A percentile compares a stretch with the other conserved stretches of the same genome.
phyloP scores from a whole-genome alignment of 2,888 invertebrate species.

The Carcina quercana region DNA sequence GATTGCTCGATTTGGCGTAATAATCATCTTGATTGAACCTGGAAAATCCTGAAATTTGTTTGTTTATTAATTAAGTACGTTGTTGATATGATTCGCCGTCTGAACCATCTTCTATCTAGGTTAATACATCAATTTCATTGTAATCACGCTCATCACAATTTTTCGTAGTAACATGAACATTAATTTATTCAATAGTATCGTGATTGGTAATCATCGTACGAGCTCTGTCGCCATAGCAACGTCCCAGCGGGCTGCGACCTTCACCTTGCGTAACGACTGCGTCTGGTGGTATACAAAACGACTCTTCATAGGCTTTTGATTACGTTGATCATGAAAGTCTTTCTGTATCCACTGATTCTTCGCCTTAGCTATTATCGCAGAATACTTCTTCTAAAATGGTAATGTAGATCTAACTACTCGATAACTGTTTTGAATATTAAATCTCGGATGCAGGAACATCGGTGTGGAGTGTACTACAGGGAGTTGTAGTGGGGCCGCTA shows the following conservation, averaged over 20 bases:
- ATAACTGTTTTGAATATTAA: conserved; percentile 1
- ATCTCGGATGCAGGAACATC: not conserved
- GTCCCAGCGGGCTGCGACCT: conserved; percentile 33
- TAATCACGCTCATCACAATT: conserved; percentile 1
- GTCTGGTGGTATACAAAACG: conserved; percentile 30
- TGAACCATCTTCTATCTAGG: no score
- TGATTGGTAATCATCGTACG: conserved; percentile 34
- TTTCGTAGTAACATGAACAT: not conserved
- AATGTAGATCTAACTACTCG: conserved; percentile 22
- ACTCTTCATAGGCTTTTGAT: conserved; percentile 25
- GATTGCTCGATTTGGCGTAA: no score
- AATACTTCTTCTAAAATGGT: conserved; percentile 14
- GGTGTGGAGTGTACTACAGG: conserved; percentile 34
- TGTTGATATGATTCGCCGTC: no score
- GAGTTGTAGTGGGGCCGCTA: conserved; percentile 21
- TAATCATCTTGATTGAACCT: no score
- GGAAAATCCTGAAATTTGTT: no score
- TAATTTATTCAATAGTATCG: conserved; percentile 27
- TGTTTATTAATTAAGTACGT: no score
- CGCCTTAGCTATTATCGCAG: not conserved
- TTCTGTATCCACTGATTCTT: conserved; percentile 19
- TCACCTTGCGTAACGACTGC: conserved; percentile 46
- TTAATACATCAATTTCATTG: not conserved
- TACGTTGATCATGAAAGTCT: conserved; percentile 8
- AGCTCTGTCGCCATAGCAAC: conserved; percentile 42